phyloP scores from a whole-genome alignment of 2,113 vertebrate species.

The Ochotona curzoniae region DNA sequence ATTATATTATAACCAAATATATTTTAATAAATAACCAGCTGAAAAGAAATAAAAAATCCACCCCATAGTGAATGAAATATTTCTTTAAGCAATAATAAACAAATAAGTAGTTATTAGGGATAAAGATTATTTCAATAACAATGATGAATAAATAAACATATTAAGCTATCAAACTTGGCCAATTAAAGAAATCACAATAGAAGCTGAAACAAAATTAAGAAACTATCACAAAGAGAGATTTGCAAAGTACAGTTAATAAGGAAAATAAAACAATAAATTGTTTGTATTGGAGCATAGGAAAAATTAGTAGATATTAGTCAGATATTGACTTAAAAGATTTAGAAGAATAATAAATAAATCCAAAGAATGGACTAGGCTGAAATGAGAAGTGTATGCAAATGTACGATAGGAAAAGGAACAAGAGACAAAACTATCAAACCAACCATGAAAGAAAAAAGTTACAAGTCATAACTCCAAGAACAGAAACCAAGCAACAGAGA shows the following conservation, averaged over 20 bases:
- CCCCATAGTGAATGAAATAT: neutral
- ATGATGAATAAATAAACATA: neutral
- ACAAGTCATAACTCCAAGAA: neutral
- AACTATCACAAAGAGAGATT: neutral
- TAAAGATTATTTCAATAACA: conserved; percentile 2
- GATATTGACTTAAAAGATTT: neutral
- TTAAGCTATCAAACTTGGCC: neutral
- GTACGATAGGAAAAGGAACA: neutral
- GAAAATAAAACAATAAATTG: neutral
- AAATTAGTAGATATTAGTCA: neutral
- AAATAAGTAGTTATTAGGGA: neutral
- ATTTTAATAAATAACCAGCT: neutral
- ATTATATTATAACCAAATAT: neutral
- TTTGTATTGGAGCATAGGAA: neutral
- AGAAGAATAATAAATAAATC: neutral
- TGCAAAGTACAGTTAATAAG: neutral
- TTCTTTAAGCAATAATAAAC: neutral
- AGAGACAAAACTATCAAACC: neutral
- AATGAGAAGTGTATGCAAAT: neutral
- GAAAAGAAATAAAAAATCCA: neutral
- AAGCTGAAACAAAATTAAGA: neutral
- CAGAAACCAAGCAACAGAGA: neutral
- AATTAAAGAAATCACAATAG: conserved; percentile 3
- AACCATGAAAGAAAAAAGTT: neutral
- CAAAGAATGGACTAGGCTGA: neutral